Evolutionary conservation across 1,140 invertebrate species (phyloP), one percentile per base, ranked within the genome.

Genomic region (Drosophila equinoxialis): DNA sequence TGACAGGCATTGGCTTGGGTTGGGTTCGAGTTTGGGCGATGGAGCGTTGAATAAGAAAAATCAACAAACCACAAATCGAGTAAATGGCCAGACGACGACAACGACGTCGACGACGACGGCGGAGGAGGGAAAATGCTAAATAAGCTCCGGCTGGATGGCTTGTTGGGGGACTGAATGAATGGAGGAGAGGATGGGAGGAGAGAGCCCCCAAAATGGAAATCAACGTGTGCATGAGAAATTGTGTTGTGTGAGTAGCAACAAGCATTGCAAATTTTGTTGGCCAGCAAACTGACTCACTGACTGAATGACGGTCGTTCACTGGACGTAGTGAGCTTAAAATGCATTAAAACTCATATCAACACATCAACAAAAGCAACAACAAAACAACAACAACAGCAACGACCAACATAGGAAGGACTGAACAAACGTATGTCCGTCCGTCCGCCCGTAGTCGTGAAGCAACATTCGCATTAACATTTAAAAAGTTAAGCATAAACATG

Each of bases 401-500:
- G 45, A 59, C 57, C 17, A 51, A 64, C 17, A 8, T 11, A 51
- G 41, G 14, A 55, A 14, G 33, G 26, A n/a, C n/a, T 37, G 30
- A 13, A 35, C 48, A 11, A 39, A 4, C 37, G 11, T 13, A 1
- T 11, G 37, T 11, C 10, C 35, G 8, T 10, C 2, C 35, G 35
- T 1, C 35, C 67, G 26, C 51, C 57, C 41, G 35, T 57, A 45
- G 57, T 69, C 51, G 33, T n/a, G 35, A 3, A 37, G 8, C 68
- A 68, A 65, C 59, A 69, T 67, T 61, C 61, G 65, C 70, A 81
- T 81, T 77, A 76, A 83, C 80, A 83, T 79, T 83, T 83, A 79
- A 79, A 83, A 79, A 69, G 74, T 82, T 81, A 74, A 83, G 79
- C 68, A 79, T 69, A 83, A 83, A 82, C 79, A 82, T 78, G 80